Evolutionary conservation across 2,113 vertebrate species (phyloP), one percentile per base, ranked within the genome.

Genomic region (Centropus bengalensis): DNA sequence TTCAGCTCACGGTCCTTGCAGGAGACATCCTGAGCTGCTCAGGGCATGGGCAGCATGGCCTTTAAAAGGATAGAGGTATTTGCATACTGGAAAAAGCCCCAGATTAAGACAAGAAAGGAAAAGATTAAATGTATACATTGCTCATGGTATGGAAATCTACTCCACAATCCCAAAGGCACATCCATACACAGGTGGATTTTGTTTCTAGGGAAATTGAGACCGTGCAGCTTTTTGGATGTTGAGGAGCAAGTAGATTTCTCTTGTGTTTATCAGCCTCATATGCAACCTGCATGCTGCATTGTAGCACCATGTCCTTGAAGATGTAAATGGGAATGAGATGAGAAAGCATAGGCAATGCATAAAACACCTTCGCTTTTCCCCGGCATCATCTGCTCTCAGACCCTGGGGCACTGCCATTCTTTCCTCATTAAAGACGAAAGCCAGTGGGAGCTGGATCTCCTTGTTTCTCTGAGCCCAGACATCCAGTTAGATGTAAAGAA

Each of bases 151-250:
- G 12, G 18, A 94, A 52, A 68, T 62, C 36, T n/a, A 38, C 36
- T 42, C 11, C 21, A 44, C 42, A 49, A 32, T 67, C 52, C 75
- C 54, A 45, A 70, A 73, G 14, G 64, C 56, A 55, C 23, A 54
- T 45, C 68, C 51, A 22, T 52, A 23, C 32, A 30, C 15, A 60
- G 52, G 59, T 15, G 20, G 19, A 81, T 70, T 44, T 45, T 67
- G 40, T 66, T 80, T 77, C 85, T 33, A 23, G 54, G 40, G 55
- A 82, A 71, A 33, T 73, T 27, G 42, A 62, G n/a, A 62, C 36
- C 0, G 0, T 40, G 42, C n/a, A 68, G 40, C 6, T 67, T 62
- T 59, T 51, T 33, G 21, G 58, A 33, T 0, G 3, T n/a, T 49
- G 33, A 66, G 33, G 47, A 76, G 67, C 12, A 5, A 5, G 27